Base-by-base conservation (phyloP, 2,113 vertebrate genomes). In the Callocephalon fimbriatum region DNA sequence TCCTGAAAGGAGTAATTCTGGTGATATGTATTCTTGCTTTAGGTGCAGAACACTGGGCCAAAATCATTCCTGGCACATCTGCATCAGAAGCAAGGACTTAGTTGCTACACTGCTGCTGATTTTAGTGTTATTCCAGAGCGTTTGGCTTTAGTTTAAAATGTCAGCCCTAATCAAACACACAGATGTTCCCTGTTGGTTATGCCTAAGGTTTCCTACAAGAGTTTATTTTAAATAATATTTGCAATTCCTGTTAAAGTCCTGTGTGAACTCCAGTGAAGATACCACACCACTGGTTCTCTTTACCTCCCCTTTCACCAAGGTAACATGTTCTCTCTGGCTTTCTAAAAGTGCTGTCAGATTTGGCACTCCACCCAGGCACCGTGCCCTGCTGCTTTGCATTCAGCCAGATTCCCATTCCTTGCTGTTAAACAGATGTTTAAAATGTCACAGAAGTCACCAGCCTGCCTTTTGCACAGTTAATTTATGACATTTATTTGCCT, bases 121-220 rank as follows among this genome's bases (percentile, higher is more conserved):
- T 86, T 89, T 88, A 40, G 71, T 74, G 45, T 77, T 95, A 38
- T 18, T 84, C 15, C 10, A 27, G 56, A 38, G 38, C 44, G 44
- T 77, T 87, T 93, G 47, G 75, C 68, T 89, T 88, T 23, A 44
- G 83, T 84, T 96, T 75, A 67, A 95, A 94, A 65, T 61, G 72
- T 74, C 93, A 87, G 14, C 29, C 26, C 25, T 91, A n/a, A 56
- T 83, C 83, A 89, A 71, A 84, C 42, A 48, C 25, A 19, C 59
- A 80, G n/a, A 51, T 58, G 48, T 78, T 96, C 63, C 27, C 42
- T 88, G 63, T 42, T 90, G 58, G 38, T 76, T 85, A 16, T 42
- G 42, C 63, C 8, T 72, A 48, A 73, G 31, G 25, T 58, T 92
- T 95, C 42, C n/a, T 88, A 50, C 21, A 61, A 44, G 13, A 15